Evolutionary conservation across 2,113 vertebrate genomes (phyloP).

Genomic region (Cyprinus carpio): DNA sequence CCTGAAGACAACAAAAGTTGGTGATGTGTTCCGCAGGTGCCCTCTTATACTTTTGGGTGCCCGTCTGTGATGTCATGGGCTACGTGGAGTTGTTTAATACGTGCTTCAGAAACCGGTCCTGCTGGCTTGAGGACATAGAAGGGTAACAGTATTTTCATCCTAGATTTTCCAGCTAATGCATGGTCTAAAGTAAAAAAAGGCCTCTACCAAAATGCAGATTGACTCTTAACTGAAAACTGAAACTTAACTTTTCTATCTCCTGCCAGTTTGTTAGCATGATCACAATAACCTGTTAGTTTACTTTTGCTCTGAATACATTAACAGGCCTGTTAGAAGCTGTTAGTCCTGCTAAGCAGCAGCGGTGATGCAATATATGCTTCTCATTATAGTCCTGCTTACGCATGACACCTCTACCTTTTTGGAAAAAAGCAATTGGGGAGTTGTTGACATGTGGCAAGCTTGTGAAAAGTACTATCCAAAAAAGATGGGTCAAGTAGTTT

Average conservation of each 20-base stretch:
- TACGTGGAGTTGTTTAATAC: too few species aligned
- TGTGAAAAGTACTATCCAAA: conserved; percentile 30
- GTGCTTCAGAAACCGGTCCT: too few species aligned
- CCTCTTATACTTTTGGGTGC: too few species aligned
- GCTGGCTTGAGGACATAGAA: too few species aligned
- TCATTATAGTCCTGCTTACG: conserved; percentile 4
- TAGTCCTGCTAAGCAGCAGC: neutral
- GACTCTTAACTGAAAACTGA: too few species aligned
- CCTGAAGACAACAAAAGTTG: too few species aligned
- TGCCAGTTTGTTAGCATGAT: neutral
- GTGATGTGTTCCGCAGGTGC: too few species aligned
- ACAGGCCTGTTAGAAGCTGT: neutral
- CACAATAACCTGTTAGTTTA: neutral
- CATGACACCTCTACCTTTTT: neutral
- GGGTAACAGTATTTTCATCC: too few species aligned
- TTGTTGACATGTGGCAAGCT: conserved; percentile 26
- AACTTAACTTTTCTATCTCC: neutral
- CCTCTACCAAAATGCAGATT: too few species aligned
- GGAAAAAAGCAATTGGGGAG: neutral
- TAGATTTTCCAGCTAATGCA: too few species aligned
- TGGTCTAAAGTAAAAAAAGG: too few species aligned
- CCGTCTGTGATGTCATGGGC: too few species aligned
- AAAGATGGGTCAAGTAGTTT: conserved; percentile 56
- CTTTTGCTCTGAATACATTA: neutral
- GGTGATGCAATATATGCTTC: neutral